Conservation (phyloP, 2,888 invertebrate genomes). For the Drosophila bunnanda region DNA sequence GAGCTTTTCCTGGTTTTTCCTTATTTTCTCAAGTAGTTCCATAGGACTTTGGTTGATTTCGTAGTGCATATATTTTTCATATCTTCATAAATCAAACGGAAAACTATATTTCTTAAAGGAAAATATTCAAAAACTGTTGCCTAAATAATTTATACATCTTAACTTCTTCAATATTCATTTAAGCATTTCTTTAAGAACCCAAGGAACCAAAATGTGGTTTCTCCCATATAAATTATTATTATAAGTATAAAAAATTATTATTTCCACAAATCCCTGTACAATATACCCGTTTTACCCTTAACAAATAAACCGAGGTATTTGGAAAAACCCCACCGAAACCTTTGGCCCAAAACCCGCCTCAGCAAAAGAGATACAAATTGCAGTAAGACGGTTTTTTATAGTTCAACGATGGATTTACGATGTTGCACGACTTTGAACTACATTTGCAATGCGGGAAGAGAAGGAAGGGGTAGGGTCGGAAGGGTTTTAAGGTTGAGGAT, state of each 20-base stretch:
- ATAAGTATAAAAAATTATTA: not conserved
- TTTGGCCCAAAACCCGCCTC: constrained; percentile 36
- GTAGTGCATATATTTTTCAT: not conserved
- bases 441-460: constrained; percentile 57
- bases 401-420: constrained; percentile 80
- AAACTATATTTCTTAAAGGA: not conserved
- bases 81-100: not conserved
- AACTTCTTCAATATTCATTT: too few relatives aligned
- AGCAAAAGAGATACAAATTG: constrained; percentile 74
- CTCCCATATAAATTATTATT: not conserved
- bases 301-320: constrained; percentile 9
- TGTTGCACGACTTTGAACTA: constrained; percentile 76
- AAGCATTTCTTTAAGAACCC: too few relatives aligned
- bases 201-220: too few relatives aligned
- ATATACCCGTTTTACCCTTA: not conserved
- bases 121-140: too few relatives aligned
- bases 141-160: not conserved
- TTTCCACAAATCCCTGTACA: not conserved
- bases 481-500: constrained; percentile 44
- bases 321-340: constrained; percentile 8
- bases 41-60: not conserved
- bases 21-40: too few relatives aligned
- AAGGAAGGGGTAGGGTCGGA: not conserved
- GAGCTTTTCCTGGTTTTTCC: too few relatives aligned
- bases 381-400: constrained; percentile 79